A percentile compares a stretch with the other conserved stretches of the same genome.
Evolutionary conservation across 2,113 vertebrate genomes (phyloP).

Genomic region (Tragelaphus strepsiceros): DNA sequence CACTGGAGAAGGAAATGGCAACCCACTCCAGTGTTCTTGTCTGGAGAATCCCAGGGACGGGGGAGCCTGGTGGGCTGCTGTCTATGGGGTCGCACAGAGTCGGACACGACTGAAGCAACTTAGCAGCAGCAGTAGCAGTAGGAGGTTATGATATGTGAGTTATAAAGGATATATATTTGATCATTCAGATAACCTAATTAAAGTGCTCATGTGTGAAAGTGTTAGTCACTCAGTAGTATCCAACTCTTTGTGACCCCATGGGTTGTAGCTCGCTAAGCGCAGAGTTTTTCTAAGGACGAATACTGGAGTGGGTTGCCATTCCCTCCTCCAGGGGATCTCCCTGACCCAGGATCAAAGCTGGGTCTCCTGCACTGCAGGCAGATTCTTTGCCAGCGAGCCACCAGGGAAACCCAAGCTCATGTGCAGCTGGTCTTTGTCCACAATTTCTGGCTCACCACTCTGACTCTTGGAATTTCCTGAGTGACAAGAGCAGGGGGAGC

Average conservation of each 20-base stretch:
- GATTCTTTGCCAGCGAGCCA: background rate
- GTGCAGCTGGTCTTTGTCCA: background rate
- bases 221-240: background rate
- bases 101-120: no score
- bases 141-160: background rate
- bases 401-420: background rate
- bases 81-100: no score
- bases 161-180: background rate
- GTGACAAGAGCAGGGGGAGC: background rate
- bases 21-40: no score
- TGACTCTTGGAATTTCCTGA: background rate
- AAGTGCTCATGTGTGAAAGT: background rate
- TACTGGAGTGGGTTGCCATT: background rate
- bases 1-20: no score
- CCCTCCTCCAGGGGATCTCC: background rate
- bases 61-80: no score
- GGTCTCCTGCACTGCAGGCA: background rate
- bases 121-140: no score
- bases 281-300: background rate
- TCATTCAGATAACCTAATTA: background rate
- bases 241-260: background rate
- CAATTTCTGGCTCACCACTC: background rate
- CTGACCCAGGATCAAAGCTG: background rate
- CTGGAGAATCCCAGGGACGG: no score
- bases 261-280: background rate